Conservation (phyloP, 2,888 invertebrate species). For the Stenchaetothrips biformis region DNA sequence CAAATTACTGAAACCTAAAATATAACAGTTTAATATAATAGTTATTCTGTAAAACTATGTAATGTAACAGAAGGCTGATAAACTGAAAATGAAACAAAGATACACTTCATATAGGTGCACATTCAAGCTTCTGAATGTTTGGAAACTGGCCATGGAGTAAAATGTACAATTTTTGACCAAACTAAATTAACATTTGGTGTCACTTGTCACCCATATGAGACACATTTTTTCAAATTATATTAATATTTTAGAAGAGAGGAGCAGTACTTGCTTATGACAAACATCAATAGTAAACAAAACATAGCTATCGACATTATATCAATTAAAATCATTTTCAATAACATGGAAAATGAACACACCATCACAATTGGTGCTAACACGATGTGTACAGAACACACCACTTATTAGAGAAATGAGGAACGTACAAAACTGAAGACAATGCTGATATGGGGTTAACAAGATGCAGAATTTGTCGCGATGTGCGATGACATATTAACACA, state of each 20-base stretch:
- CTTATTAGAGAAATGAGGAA: conserved; percentile 3
- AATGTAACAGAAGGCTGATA: too few relatives aligned
- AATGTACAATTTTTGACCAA: not conserved
- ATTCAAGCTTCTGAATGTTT: not conserved
- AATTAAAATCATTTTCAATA: not conserved
- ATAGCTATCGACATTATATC: not conserved
- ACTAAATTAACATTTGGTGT: not conserved
- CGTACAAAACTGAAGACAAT: conserved; percentile 5
- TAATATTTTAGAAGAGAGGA: not conserved
- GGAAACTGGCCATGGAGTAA: not conserved
- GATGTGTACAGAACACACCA: not conserved
- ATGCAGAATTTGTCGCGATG: conserved; percentile 17
- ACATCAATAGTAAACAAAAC: not conserved
- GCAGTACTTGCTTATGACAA: not conserved
- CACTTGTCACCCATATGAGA: too few relatives aligned
- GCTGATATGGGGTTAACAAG: conserved; percentile 11
- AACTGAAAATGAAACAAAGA: not conserved
- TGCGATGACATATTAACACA: conserved; percentile 9
- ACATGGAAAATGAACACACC: not conserved
- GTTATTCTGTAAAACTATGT: too few relatives aligned
- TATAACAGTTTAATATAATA: not conserved
- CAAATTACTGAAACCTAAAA: conserved; percentile 3
- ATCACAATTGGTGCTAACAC: not conserved
- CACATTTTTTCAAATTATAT: not conserved
- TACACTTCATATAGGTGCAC: not conserved